Evolutionary conservation across 2,888 invertebrate genomes (phyloP).

Genomic region (Malthinus seriepunctatus): DNA sequence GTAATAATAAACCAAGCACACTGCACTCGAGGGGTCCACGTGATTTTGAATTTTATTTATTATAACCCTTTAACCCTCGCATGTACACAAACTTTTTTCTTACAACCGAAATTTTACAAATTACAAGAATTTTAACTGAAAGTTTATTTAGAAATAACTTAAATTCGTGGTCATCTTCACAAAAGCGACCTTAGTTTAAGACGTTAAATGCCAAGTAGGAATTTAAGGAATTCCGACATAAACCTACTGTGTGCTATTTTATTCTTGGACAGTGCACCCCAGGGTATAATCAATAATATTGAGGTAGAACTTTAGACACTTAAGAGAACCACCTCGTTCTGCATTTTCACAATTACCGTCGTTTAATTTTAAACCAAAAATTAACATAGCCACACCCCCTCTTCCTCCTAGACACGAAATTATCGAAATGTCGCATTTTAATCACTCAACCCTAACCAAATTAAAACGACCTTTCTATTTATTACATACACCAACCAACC

Average conservation of each 20-base stretch:
- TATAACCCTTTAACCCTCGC: constrained; percentile 3
- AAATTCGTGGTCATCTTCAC: constrained; percentile 31
- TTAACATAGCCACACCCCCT: too few relatives aligned
- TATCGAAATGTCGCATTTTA: too few relatives aligned
- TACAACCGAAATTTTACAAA: background rate
- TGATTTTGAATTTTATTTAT: constrained; percentile 10
- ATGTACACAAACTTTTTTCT: background rate
- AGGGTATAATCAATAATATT: constrained; percentile 17
- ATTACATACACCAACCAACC: too few relatives aligned
- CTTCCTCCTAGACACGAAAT: too few relatives aligned
- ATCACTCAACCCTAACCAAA: too few relatives aligned
- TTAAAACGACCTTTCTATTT: too few relatives aligned
- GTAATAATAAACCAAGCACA: constrained; percentile 23
- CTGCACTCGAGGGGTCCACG: constrained; percentile 15
- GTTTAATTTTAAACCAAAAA: too few relatives aligned
- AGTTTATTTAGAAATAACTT: constrained; percentile 21
- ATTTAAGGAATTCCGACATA: constrained; percentile 41
- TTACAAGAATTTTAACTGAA: too few relatives aligned
- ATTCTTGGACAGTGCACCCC: constrained; percentile 29
- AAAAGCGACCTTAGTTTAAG: constrained; percentile 35
- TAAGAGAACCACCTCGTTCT: too few relatives aligned
- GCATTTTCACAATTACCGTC: too few relatives aligned
- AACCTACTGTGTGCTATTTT: constrained; percentile 34
- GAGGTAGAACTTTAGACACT: too few relatives aligned
- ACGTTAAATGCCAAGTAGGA: constrained; percentile 39